These are phyloP conservation scores for Coenonympha arcania DNA, from an alignment of 2,888 invertebrate genomes.

Conservation along the genomic window DNA sequence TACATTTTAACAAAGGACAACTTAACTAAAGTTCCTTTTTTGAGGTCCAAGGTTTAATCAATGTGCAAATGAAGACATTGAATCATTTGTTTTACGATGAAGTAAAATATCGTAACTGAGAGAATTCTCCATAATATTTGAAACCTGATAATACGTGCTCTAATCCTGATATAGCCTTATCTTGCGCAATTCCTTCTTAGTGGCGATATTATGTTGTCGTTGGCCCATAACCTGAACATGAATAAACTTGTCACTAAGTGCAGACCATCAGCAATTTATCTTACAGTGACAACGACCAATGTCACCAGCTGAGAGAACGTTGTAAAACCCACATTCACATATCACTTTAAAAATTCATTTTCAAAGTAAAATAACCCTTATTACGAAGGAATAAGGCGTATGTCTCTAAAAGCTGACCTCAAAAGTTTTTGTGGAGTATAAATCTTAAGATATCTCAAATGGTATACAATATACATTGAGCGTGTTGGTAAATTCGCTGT, in stretches of 20 bases:
- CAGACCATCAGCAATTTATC: conserved; percentile 54
- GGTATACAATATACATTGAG: conserved; percentile 29
- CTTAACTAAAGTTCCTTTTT: too few relatives aligned
- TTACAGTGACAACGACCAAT: conserved; percentile 57
- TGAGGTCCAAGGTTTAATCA: too few relatives aligned
- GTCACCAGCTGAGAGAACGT: conserved; percentile 51
- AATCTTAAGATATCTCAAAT: conserved; percentile 33
- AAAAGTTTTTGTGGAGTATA: conserved; percentile 22
- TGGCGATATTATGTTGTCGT: too few relatives aligned
- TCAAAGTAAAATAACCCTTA: conserved; percentile 20
- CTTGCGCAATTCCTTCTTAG: too few relatives aligned
- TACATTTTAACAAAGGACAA: too few relatives aligned
- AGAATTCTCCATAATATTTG: too few relatives aligned
- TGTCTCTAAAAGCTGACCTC: neutral
- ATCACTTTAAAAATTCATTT: conserved; percentile 5
- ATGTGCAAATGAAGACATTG: too few relatives aligned
- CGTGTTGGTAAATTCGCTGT: conserved; percentile 32
- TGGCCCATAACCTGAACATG: conserved; percentile 35
- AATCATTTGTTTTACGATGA: too few relatives aligned
- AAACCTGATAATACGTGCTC: too few relatives aligned
- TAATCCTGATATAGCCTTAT: too few relatives aligned
- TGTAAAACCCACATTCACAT: conserved; percentile 29
- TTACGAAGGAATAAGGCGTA: conserved; percentile 17
- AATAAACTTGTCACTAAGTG: conserved; percentile 56
- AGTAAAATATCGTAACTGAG: too few relatives aligned